Percentiles rank a stretch among this genome's conserved stretches.
phyloP scores from a whole-genome alignment of 35 echinoderm and acorn worm genomes.

The Anneissia japonica region DNA sequence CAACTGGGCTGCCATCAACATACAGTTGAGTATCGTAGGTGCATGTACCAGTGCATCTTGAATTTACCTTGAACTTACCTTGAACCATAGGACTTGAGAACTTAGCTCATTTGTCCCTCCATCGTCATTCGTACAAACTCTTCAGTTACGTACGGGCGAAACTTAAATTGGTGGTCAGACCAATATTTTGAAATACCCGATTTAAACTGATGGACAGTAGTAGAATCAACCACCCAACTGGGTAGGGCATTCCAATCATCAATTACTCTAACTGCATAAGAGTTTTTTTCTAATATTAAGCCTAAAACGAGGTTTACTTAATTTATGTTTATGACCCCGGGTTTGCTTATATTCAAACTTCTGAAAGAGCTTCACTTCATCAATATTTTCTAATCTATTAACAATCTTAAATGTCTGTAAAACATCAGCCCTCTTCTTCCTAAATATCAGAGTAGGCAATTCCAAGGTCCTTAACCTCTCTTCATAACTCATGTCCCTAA shows the following conservation, averaged over 20 bases:
- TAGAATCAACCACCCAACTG: neutral
- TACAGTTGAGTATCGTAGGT: slow-evolving; percentile 29
- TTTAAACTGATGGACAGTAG: neutral
- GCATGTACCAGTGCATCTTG: too few relatives aligned
- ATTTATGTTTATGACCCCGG: neutral
- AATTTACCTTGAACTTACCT: too few relatives aligned
- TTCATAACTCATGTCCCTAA: neutral
- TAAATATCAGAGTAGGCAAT: neutral
- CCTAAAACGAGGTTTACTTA: neutral
- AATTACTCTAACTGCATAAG: neutral
- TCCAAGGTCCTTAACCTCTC: neutral
- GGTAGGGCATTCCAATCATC: neutral
- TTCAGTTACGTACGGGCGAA: too few relatives aligned
- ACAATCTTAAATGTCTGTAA: neutral
- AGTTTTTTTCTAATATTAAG: neutral
- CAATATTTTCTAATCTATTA: neutral
- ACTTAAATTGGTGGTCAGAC: too few relatives aligned
- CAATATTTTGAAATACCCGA: neutral
- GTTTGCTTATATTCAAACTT: neutral
- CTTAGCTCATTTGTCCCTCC: too few relatives aligned
- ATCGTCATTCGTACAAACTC: too few relatives aligned
- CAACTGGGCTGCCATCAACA: slow-evolving; percentile 45
- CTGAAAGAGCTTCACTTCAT: too few relatives aligned
- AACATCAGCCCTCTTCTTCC: neutral
- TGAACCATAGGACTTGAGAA: too few relatives aligned